Evolutionary conservation across 2,797 vertebrate species (phyloP), one percentile per base, ranked within the genome.

Genomic region (Aplochiton taeniatus): DNA sequence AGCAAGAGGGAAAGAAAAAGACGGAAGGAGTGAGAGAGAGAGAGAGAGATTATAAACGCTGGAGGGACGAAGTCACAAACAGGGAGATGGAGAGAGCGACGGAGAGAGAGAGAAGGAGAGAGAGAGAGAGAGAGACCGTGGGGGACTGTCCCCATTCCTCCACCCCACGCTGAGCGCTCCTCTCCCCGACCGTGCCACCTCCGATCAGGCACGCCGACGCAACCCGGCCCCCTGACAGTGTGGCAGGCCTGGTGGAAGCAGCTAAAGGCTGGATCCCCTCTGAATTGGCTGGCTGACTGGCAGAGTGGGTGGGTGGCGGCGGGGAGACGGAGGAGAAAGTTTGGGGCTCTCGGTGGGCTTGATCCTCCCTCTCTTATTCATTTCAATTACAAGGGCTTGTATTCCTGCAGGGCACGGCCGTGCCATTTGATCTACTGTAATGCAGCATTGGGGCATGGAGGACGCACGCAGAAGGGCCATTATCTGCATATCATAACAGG

Each of bases 301-400:
- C 16, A 54, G 18, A 54, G 52, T 19, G 9, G 11, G 49, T 8
- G 52, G 20, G 52, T 19, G 11, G 31, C 12, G 42, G 19, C 78
- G 81, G 82, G 85, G 13, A 41, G 19, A n/a, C 14, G 54, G 42
- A 13, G 44, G 46, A 18, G 47, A 55, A 16, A 55, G 58, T 45
- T 49, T 56, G 47, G 57, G 49, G 51, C 43, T 63, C 61, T 63
- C 85, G 58, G 77, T 67, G 82, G 86, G 76, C 81, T 55, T 88
- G 86, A 85, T 84, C 77, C 75, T 85, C 84, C 74, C 77, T 85
- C 81, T 81, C 84, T 83, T 85, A 87, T 88, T 90, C 86, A 88
- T 89, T 88, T 87, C 84, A 86, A 85, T 89, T 90, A 90, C 85
- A 86, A 88, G 86, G 77, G 74, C 85, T 85, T 88, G 83, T 90